phyloP scores from a whole-genome alignment of 2,113 vertebrate species.

The Chlamydotis undulata region DNA sequence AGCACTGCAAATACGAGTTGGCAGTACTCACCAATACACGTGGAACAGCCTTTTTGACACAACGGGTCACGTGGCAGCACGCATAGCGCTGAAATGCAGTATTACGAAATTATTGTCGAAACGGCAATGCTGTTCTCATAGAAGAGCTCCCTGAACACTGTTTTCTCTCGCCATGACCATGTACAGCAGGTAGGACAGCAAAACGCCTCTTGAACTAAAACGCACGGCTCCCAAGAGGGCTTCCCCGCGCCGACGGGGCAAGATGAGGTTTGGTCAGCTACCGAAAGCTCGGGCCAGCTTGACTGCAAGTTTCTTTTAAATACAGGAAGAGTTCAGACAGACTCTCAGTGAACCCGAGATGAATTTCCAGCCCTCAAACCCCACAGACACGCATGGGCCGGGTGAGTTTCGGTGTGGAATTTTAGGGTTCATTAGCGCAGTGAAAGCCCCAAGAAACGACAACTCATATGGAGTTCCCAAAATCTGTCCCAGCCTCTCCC shows the following conservation, averaged over 20 bases:
- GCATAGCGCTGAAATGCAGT: not conserved
- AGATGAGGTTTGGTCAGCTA: not conserved
- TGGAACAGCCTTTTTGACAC: not conserved
- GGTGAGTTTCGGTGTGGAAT: not conserved
- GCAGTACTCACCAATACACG: not conserved
- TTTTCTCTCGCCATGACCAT: rapidly evolving
- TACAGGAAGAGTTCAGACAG: not conserved
- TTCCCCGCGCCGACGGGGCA: not conserved
- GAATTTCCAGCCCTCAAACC: not conserved
- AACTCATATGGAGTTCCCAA: rapidly evolving
- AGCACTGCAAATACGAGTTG: rapidly evolving
- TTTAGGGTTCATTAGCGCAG: not conserved
- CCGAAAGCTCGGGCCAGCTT: not conserved
- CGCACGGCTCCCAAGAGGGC: rapidly evolving
- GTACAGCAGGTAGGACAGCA: not conserved
- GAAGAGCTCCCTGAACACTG: not conserved
- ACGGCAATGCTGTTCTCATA: not conserved
- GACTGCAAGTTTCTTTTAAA: not conserved
- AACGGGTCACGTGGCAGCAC: rapidly evolving
- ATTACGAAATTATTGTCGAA: not conserved
- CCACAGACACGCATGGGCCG: not conserved
- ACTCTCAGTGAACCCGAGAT: not conserved
- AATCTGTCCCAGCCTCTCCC: not conserved
- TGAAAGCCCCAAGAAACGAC: not conserved
- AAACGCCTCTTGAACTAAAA: rapidly evolving